These are phyloP conservation scores for Acrobasis consociella DNA, from an alignment of 2,888 invertebrate species.

Conservation along the genomic window DNA sequence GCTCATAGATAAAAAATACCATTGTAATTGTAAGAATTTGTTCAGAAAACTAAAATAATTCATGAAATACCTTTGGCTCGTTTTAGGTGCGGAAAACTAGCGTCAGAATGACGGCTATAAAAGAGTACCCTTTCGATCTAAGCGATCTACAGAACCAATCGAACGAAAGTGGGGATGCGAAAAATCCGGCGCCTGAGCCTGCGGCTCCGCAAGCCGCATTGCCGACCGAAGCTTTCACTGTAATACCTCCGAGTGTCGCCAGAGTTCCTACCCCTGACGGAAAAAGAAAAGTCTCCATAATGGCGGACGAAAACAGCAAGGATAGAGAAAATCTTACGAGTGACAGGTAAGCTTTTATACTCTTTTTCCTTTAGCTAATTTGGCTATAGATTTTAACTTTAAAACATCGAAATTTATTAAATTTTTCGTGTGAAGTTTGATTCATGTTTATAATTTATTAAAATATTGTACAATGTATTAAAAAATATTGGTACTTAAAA, in stretches of 20 bases:
- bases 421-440: too few relatives aligned
- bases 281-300: conserved; percentile 85
- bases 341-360: conserved; percentile 74
- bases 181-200: conserved; percentile 33
- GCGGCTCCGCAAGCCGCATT: conserved; percentile 34
- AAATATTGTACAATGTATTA: too few relatives aligned
- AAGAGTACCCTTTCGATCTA: conserved; percentile 78
- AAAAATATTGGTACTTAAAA: too few relatives aligned
- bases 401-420: too few relatives aligned
- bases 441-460: too few relatives aligned
- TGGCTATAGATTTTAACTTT: too few relatives aligned
- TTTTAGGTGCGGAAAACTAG: conserved; percentile 78
- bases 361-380: background rate
- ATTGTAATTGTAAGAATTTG: too few relatives aligned
- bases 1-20: too few relatives aligned
- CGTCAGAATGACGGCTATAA: conserved; percentile 79
- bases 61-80: background rate
- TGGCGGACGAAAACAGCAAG: conserved; percentile 80
- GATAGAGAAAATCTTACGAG: conserved; percentile 86
- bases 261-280: conserved; percentile 59
- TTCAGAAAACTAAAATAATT: too few relatives aligned
- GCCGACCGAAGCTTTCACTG: conserved; percentile 21
- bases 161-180: conserved; percentile 38
- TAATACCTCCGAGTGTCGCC: conserved; percentile 17
- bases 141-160: conserved; percentile 68